Percentiles rank a stretch among this genome's conserved stretches.
Evolutionary conservation across 2,113 vertebrate species (phyloP).

Genomic region (Pterocles orientalis): DNA sequence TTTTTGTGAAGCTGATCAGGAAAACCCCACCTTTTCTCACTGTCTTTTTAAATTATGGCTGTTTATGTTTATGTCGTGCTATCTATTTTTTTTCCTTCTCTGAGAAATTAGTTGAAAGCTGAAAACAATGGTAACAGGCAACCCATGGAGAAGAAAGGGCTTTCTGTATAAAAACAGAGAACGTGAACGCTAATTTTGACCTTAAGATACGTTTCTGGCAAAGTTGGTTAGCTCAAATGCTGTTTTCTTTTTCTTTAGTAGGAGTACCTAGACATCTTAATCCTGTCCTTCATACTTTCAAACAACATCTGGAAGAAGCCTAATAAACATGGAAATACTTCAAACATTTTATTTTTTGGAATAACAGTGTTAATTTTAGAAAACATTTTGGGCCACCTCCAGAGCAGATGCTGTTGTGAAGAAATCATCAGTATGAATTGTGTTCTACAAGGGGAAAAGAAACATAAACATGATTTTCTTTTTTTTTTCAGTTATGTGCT

Average conservation of each 20-base stretch:
- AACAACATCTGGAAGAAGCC: conserved; percentile 5
- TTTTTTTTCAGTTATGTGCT: not conserved
- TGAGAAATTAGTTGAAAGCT: not conserved
- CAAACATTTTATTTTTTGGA: not conserved
- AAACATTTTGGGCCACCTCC: not conserved
- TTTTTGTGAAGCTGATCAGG: not conserved
- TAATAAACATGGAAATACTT: not conserved
- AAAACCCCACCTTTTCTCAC: not conserved
- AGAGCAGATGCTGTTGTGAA: not conserved
- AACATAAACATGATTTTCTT: not conserved
- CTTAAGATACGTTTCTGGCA: not conserved
- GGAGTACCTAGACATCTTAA: not conserved
- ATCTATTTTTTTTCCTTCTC: not conserved
- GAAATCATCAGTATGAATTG: not conserved
- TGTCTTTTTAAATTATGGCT: not conserved
- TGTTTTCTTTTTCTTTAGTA: not conserved
- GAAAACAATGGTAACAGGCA: not conserved
- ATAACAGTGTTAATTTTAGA: not conserved
- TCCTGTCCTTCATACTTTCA: not conserved
- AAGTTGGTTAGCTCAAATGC: not conserved
- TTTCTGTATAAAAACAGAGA: not conserved
- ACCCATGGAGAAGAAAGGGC: not conserved
- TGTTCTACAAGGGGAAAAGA: not conserved
- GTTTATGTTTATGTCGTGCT: not conserved
- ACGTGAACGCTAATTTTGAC: not conserved